Evolutionary conservation across 2,888 invertebrate species (phyloP).

Genomic region (Protonemura montana): DNA sequence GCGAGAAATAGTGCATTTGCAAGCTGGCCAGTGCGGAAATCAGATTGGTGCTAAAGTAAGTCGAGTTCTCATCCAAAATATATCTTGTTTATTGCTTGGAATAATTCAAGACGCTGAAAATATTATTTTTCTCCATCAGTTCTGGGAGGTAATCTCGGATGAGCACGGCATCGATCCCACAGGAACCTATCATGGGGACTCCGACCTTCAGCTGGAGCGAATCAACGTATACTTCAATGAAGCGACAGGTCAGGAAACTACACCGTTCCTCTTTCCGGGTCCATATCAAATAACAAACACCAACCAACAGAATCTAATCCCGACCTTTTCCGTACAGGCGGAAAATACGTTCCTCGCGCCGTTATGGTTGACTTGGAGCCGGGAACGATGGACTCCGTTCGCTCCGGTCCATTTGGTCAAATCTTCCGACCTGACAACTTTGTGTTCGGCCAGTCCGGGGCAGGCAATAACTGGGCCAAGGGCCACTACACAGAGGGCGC

Average conservation of each 20-base stretch:
- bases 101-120: neutral
- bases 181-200: constrained; percentile 68
- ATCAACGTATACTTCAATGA: constrained; percentile 73
- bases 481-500: constrained; percentile 86
- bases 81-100: neutral
- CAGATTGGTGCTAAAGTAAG: constrained; percentile 33
- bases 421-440: constrained; percentile 80
- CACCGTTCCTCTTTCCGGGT: neutral
- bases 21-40: constrained; percentile 34
- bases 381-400: constrained; percentile 94
- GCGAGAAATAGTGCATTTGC: constrained; percentile 34
- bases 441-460: constrained; percentile 71
- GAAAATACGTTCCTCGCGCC: constrained; percentile 94
- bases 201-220: constrained; percentile 69
- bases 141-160: constrained; percentile 64
- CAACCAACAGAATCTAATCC: neutral
- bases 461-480: constrained; percentile 73
- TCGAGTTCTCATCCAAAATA: neutral
- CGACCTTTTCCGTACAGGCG: constrained; percentile 62
- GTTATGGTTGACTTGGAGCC: constrained; percentile 95
- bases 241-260: constrained; percentile 61
- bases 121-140: constrained; percentile 52
- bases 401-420: constrained; percentile 74
- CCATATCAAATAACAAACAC: neutral
- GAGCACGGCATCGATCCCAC: constrained; percentile 71